These are phyloP conservation scores for Neodiprion lecontei DNA, from an alignment of 1,140 invertebrate species.

Conservation along the genomic window DNA sequence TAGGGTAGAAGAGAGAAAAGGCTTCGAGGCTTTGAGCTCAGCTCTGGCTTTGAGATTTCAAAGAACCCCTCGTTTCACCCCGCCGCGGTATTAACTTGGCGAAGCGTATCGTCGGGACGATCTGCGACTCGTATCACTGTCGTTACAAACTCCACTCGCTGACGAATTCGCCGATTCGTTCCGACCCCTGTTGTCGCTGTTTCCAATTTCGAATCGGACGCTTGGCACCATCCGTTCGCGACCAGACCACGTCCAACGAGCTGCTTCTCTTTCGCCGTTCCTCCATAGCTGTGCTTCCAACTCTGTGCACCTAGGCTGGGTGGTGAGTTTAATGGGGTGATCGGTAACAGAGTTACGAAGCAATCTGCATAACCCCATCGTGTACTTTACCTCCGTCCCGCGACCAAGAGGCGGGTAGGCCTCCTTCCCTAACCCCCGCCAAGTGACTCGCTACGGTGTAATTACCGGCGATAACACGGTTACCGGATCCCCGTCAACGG, in stretches of 20 bases:
- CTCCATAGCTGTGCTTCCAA: conserved; percentile 1
- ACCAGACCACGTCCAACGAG: conserved; percentile 8
- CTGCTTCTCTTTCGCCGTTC: conserved; percentile 27
- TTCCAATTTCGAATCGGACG: no score
- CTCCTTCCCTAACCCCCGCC: conserved; percentile 23
- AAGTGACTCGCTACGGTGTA: conserved; percentile 41
- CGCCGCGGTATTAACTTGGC: no score
- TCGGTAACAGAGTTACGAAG: conserved; percentile 62
- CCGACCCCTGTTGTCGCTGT: conserved; percentile 13
- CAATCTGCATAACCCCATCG: conserved; percentile 60
- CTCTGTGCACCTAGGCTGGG: neutral
- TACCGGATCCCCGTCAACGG: conserved; percentile 51
- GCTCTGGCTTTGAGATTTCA: no score
- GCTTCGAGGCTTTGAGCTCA: no score
- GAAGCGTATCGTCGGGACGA: no score
- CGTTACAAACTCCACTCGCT: no score
- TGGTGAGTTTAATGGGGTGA: conserved; percentile 58
- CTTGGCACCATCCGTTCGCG: no score
- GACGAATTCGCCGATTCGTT: neutral
- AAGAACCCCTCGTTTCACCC: no score
- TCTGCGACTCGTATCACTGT: no score
- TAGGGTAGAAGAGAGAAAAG: neutral
- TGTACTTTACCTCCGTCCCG: conserved; percentile 44
- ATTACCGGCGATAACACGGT: conserved; percentile 57
- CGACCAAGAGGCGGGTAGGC: neutral